Base-by-base conservation (phyloP, 2,888 invertebrate genomes). In the Pristionchus arcanus region DNA sequence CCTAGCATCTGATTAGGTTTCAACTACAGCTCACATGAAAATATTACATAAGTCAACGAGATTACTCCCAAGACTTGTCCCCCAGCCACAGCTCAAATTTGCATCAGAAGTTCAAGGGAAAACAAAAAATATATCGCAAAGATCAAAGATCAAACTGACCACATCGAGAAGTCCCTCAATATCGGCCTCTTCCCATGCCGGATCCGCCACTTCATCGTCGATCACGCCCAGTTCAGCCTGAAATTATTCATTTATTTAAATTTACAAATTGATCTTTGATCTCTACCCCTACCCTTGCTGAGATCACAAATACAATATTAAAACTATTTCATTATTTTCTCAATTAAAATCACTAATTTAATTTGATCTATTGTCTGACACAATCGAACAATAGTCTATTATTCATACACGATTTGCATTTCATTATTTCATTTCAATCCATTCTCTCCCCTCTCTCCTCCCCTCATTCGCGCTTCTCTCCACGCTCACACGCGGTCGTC, bases 91-190 rank as follows among this genome's bases (percentile, higher is more conserved):
- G n/a, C n/a, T 42, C 42, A 42, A 42, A 42, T 11, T 49, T 49
- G 9, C 42, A 49, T 9, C 9, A 1, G 19, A 34, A 71, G 1
- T 31, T 34, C 71, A 34, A 31, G 34, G 66, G 11, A 49, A n/a
- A 71, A 7, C 66, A 13, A 1, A 5, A 34, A 28, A 19, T n/a
- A 28, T 5, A 13, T 5, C 11, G 0, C n/a, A 81, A 49, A 81
- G 81, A 49, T 81, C 81, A 81, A 81, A 81, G 81, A 81, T 49
- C 81, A 81, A 25, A 21, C 49, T n/a, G 4, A 84, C 84, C 53
- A 49, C 84, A 55, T 84, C 84, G 42, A 84, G 31, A 25, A 84
- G 84, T 37, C 31, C 53, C 21, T 84, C 84, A 11, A 84, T 53
- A 11, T 84, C 42, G 53, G 84, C 53, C 13, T 84, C 84, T 3